Evolutionary conservation across 2,888 invertebrate genomes (phyloP), one percentile per base, ranked within the genome.

Genomic region (Mechanitis messenoides): DNA sequence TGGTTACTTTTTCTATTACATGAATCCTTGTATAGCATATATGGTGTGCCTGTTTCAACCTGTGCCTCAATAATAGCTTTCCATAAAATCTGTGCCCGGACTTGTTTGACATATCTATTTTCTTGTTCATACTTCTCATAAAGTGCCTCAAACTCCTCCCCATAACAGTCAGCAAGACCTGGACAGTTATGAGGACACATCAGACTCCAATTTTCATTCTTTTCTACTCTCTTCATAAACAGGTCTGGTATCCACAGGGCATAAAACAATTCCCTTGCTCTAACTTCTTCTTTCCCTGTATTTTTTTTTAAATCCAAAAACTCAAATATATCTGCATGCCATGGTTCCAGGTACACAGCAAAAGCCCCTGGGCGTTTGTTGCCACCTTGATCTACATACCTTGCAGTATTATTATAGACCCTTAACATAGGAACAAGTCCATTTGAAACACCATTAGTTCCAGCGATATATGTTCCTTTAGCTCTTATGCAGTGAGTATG

Each of bases 171-270:
- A 1, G 93, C 90, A 3, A 99, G 91, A 0, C 97, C 97, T 0
- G 98, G 98, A 71, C 95, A 95, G 77, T 97, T 94, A 78, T 96
- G 94, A 0, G 99, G 99, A 78, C 99, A 99, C 98, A 99, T 98
- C 20, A 99, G 88, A 58, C 96, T 96, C 99, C 99, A 99, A 58
- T 92, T 91, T 66, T 89, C 94, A 83, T 98, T 93, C 2, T 91
- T 91, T 80, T 97, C 95, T 0, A 97, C 97, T 57, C 99, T 92
- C 80, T 95, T 93, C 99, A 99, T 99, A 81, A 99, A 99, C 62
- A 99, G 91, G 90, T 99, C 99, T 0, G 99, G 98, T 70, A 99
- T 96, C 99, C 99, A 99, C 38, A 99, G 82, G 0, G 96, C 99
- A 82, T 97, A 98, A 84, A 99, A 99, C 46, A 99, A 88, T 84